A percentile compares a stretch with the other conserved stretches of the same genome.
Conservation (phyloP, 1,140 invertebrate species). For the Ostrea edulis region DNA sequence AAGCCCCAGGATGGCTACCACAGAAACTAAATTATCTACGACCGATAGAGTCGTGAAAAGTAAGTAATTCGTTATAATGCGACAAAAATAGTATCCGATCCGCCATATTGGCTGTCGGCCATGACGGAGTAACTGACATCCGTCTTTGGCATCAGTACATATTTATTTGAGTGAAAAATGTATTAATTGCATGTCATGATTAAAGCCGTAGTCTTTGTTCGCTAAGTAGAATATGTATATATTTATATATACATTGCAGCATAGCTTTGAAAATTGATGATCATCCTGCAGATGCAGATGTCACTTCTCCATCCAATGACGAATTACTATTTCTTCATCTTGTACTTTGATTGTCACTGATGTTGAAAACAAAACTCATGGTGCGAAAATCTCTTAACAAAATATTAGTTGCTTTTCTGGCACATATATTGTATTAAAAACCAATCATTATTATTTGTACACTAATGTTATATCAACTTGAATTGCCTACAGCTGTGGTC, state of each 20-base stretch:
- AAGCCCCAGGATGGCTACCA: conserved; percentile 76
- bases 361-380: too few species aligned
- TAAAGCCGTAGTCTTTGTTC: not conserved
- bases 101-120: conserved; percentile 73
- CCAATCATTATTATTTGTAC: too few species aligned
- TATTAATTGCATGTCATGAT: not conserved
- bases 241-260: too few species aligned
- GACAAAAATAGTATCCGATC: conserved; percentile 60
- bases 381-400: too few species aligned
- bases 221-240: not conserved
- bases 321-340: not conserved
- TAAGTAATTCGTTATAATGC: conserved; percentile 79
- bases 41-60: conserved; percentile 88
- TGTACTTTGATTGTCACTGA: too few species aligned
- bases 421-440: too few species aligned
- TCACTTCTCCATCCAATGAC: conserved; percentile 18
- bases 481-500: too few species aligned
- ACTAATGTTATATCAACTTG: too few species aligned
- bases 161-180: conserved; percentile 34
- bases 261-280: not conserved
- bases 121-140: conserved; percentile 56
- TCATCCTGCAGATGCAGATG: not conserved
- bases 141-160: conserved; percentile 35
- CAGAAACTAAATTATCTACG: conserved; percentile 84
- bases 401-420: too few species aligned